Base-by-base conservation (phyloP, 2,888 invertebrate genomes). In the Pseudococcus jackbeardsleyi region DNA sequence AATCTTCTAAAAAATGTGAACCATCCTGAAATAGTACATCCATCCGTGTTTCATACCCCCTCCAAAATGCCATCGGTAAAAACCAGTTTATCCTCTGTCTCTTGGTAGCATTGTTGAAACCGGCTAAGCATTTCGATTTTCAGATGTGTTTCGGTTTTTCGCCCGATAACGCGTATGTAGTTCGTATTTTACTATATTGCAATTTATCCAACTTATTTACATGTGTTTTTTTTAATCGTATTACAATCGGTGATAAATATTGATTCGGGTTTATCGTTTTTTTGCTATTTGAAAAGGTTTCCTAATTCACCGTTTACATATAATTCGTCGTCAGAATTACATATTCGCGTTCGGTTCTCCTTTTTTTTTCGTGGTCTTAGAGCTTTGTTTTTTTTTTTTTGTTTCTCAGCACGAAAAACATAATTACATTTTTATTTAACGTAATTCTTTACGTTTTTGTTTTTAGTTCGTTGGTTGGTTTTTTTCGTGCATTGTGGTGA, bases 1-100 rank as follows among this genome's bases (percentile, higher is more conserved):
- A 86, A 86, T 86, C 86, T 86, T 86, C 86, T 86, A 86, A 86
- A 86, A 86, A 86, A 86, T 86, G 86, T 86, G 86, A 86, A 86
- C 86, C 86, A 86, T 86, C 86, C 86, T 86, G 86, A 86, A 85
- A 85, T 85, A 85, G 85, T 85, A 59, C 85, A 86, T 86, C 86
- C 86, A 86, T 86, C 64, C 86, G 86, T 86, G 86, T 86, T 86
- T 85, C 19, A 22, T 42, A 86, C 64, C 86, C 86, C 86, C 86
- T 86, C 86, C 86, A 86, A 54, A 68, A 86, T 68, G 42, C 86
- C 68, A 85, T 86, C 86, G 39, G 50, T 86, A 86, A 64, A 86
- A 86, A 86, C 86, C 86, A 39, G 86, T 86, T 86, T 86, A 86
- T 86, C 86, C 86, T 86, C 86, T 86, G 86, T 86, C 64, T 86